Evolutionary conservation across 2,113 vertebrate genomes (phyloP).

Genomic region (Leptocoma aspasia): DNA sequence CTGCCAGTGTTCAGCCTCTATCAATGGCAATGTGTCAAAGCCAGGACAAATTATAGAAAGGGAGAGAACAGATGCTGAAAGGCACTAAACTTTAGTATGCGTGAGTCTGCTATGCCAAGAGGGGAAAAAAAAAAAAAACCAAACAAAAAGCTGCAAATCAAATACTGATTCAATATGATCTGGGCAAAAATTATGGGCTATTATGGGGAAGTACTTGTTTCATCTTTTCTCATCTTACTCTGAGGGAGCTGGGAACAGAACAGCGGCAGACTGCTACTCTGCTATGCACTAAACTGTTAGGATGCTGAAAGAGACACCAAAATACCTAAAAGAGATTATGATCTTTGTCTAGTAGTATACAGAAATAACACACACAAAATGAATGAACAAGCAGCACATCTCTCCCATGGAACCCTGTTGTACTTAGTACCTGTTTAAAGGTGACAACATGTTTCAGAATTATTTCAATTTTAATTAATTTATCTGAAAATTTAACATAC

Average conservation of each 20-base stretch:
- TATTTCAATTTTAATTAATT: constrained; percentile 16
- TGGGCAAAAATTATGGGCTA: constrained; percentile 6
- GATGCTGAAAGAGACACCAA: neutral
- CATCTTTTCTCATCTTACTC: constrained; percentile 3
- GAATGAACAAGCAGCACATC: constrained; percentile 1
- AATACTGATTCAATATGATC: constrained; percentile 17
- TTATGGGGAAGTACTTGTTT: neutral
- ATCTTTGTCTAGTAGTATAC: constrained; percentile 24
- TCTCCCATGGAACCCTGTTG: neutral
- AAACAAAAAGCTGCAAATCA: constrained; percentile 47
- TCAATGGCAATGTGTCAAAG: constrained; percentile 51
- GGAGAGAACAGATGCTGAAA: constrained; percentile 53
- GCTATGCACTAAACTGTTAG: neutral
- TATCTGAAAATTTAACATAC: neutral
- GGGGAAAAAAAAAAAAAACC: neutral
- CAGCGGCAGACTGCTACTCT: neutral
- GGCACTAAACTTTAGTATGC: constrained; percentile 67
- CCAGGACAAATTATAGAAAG: constrained; percentile 41
- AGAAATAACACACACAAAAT: neutral
- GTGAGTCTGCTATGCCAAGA: constrained; percentile 6
- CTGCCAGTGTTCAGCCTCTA: constrained; percentile 42
- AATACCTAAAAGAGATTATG: constrained; percentile 16
- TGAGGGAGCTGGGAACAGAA: neutral
- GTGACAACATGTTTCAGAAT: constrained; percentile 6
- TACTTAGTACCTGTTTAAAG: constrained; percentile 16